Evolutionary conservation across 2,113 vertebrate genomes (phyloP), one percentile per base, ranked within the genome.

Genomic region (Setophaga kirtlandii): DNA sequence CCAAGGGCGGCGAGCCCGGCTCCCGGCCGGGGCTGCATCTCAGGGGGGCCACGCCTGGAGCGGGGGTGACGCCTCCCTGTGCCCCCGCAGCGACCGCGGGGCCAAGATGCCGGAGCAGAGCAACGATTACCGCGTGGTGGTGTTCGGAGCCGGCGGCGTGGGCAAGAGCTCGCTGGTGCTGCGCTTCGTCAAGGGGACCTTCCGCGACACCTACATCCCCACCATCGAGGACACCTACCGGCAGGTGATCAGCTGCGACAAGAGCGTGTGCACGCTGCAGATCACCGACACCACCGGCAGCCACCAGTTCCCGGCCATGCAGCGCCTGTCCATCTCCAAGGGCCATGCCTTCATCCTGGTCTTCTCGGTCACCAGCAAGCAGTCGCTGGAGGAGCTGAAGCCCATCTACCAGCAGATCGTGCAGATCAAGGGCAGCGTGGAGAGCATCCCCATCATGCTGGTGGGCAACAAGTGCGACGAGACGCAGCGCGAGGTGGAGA

Each of bases 231-330:
- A 99, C 98, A 99, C 99, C 28, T 99, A 99, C 97, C 98, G 99
- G 71, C 99, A 99, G 97, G 99, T 99, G 94, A 99, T 99, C 98
- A 99, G 99, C 98, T 99, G 99, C 3, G 99, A 99, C 95, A 99
- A 99, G 98, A 99, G 99, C 64, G 98, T 99, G 93, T 99, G 99
- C 98, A 99, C 99, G 1, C 98, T 99, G 82, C 99, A 99, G 98
- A 99, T 99, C 98, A 99, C 99, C 7, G 99, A 99, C 98, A 99
- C 99, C 93, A 99, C 99, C 0, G 99, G 99, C 92, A 99, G 99
- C 96, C 99, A 99, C 97, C 99, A 99, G 98, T 99, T 99, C 97
- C 99, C 99, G 0, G 99, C 99, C 98, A 99, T 99, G 99, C 99
- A 99, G 98, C 98, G 99, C 30, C 98, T 99, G 35, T 99, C 99